phyloP scores from a whole-genome alignment of 1,140 invertebrate genomes.

The Pollicipes pollicipes region DNA sequence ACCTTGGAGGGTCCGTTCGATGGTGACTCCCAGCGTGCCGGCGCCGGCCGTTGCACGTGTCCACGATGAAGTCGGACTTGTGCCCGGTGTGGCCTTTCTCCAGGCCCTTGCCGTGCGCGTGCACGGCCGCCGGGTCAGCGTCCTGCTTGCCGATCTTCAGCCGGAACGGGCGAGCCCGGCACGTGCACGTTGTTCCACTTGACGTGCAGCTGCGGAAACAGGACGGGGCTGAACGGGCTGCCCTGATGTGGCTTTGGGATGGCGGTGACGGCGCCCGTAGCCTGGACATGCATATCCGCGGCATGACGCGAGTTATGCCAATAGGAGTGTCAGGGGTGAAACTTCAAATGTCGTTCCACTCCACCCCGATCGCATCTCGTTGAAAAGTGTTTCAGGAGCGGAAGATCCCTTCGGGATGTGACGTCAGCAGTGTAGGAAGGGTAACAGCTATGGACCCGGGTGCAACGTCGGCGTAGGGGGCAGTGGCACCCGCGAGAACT shows the following conservation, averaged over 20 bases:
- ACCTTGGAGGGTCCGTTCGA: conserved; percentile 94
- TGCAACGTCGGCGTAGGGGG: no score
- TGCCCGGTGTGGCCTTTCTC: conserved; percentile 52
- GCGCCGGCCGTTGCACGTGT: conserved; percentile 88
- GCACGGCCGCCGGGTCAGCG: conserved; percentile 87
- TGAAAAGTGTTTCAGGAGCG: no score
- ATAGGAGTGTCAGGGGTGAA: no score
- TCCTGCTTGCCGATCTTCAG: conserved; percentile 89
- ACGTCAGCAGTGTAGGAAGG: no score
- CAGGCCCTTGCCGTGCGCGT: conserved; percentile 69
- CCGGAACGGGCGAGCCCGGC: conserved; percentile 73
- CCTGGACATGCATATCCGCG: no score
- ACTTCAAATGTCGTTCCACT: no score
- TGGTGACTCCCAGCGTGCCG: conserved; percentile 76
- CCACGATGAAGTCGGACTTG: conserved; percentile 89
- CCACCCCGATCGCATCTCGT: no score
- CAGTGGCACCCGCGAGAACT: no score
- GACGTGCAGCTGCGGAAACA: conserved; percentile 26
- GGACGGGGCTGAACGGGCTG: neutral
- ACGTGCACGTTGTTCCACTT: conserved; percentile 94
- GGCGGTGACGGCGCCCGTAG: no score
- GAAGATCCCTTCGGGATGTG: no score
- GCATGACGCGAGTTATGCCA: no score
- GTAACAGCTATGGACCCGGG: no score
- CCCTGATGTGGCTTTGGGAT: neutral